phyloP scores from a whole-genome alignment of 2,797 vertebrate species.

The Pterois miles region DNA sequence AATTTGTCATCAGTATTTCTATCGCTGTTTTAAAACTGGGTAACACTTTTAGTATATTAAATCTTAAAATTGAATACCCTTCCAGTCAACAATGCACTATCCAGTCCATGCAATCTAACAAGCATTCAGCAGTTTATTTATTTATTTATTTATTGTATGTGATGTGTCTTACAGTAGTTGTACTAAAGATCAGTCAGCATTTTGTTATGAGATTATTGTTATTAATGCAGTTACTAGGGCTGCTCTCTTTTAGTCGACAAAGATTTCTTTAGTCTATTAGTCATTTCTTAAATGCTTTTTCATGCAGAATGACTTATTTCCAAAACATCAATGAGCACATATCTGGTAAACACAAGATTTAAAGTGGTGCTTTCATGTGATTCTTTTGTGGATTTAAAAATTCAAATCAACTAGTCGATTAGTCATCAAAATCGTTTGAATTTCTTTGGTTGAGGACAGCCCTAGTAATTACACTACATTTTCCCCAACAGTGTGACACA shows the following conservation, averaged over 20 bases:
- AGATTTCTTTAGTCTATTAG: no score
- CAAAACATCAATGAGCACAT: no score
- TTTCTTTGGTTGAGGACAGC: not conserved
- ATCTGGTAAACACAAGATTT: no score
- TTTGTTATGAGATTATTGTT: conserved; percentile 2
- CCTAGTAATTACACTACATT: not conserved
- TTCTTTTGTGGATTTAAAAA: not conserved
- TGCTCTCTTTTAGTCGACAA: no score
- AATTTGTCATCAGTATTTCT: not conserved
- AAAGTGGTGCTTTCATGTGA: no score
- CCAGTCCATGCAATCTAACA: no score
- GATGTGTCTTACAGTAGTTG: not conserved
- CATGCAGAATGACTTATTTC: no score
- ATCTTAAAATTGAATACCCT: no score
- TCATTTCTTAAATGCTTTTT: no score
- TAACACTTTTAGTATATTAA: no score
- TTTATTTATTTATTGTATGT: not conserved
- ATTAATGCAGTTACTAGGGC: not conserved
- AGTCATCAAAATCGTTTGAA: not conserved
- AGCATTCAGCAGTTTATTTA: not conserved
- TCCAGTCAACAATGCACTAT: no score
- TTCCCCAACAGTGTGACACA: not conserved
- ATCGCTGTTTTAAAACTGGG: not conserved
- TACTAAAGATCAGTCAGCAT: not conserved
- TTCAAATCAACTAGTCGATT: not conserved